These are phyloP conservation scores for Sternarchorhynchus goeldii DNA, from an alignment of 2,797 vertebrate species.

Conservation along the genomic window DNA sequence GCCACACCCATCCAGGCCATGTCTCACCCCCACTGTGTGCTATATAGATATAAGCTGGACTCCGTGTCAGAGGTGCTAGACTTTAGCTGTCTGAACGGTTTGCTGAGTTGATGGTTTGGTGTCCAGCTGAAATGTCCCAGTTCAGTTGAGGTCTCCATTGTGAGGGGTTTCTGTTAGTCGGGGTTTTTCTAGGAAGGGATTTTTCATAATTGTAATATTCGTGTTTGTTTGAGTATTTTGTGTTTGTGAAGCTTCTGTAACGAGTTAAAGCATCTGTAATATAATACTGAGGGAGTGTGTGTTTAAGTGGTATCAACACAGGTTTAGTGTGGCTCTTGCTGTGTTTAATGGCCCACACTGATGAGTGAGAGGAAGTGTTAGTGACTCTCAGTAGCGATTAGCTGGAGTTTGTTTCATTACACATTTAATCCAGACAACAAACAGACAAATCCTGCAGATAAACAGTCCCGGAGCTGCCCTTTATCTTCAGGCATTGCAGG, in stretches of 20 bases:
- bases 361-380: conserved; percentile 1
- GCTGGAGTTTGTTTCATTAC: conserved; percentile 44
- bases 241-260: too few relatives aligned
- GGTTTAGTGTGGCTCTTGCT: conserved; percentile 5
- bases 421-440: conserved; percentile 25
- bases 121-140: conserved; percentile 84
- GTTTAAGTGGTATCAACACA: too few relatives aligned
- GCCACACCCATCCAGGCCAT: conserved; percentile 20
- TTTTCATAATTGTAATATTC: neutral
- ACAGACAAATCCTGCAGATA: conserved; percentile 33
- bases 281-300: too few relatives aligned
- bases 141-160: conserved; percentile 62
- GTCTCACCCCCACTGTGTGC: conserved; percentile 79
- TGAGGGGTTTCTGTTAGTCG: neutral
- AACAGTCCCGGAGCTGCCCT: conserved; percentile 5
- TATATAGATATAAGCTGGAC: conserved; percentile 88
- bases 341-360: conserved; percentile 19
- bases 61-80: conserved; percentile 79
- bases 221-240: too few relatives aligned
- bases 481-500: too few relatives aligned
- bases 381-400: conserved; percentile 29
- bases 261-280: too few relatives aligned
- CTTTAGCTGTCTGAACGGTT: conserved; percentile 17
- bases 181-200: neutral
- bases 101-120: conserved; percentile 73